Evolutionary conservation across 1,140 invertebrate species (phyloP).

Genomic region (Brachionus koreanus): DNA sequence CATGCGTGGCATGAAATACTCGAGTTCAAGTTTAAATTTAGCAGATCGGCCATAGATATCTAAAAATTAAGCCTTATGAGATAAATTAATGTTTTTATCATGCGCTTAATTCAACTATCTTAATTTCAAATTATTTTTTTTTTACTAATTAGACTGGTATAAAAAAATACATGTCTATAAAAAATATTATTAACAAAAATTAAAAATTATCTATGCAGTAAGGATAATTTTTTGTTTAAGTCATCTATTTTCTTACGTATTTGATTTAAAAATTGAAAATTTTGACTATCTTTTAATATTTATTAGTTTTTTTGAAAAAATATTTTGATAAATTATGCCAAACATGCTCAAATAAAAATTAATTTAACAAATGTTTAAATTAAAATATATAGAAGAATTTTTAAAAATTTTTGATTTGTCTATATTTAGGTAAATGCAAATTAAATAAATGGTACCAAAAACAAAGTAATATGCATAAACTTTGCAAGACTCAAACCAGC

Average conservation of each 20-base stretch:
- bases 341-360: neutral
- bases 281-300: neutral
- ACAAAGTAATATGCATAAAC: too few relatives aligned
- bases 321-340: neutral
- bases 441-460: too few relatives aligned
- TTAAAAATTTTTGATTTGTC: too few relatives aligned
- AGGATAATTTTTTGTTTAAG: neutral
- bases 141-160: neutral
- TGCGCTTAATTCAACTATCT: neutral
- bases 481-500: too few relatives aligned
- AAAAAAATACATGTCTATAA: neutral
- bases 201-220: neutral
- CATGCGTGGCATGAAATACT: constrained; percentile 43
- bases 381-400: neutral
- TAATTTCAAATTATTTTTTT: neutral
- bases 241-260: neutral
- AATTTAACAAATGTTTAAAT: neutral
- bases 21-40: constrained; percentile 22
- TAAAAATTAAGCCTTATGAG: neutral
- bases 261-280: neutral
- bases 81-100: neutral
- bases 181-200: neutral
- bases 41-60: constrained; percentile 27
- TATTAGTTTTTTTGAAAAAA: neutral
- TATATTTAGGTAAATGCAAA: too few relatives aligned